These are phyloP conservation scores for Bombus ignitus DNA, from an alignment of 1,140 invertebrate species.

Conservation along the genomic window DNA sequence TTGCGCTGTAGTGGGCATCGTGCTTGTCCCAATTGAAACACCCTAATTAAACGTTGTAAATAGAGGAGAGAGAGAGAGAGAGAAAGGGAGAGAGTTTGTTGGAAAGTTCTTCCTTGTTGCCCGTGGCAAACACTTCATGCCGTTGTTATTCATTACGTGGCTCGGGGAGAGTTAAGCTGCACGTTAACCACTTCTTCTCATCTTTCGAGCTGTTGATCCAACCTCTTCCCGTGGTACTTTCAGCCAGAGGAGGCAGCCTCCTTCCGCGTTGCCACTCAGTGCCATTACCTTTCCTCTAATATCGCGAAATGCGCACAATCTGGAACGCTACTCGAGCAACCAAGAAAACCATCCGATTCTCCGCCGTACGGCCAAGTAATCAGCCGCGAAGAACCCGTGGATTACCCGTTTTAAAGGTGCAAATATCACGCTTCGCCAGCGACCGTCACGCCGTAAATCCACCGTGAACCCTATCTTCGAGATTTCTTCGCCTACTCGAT, in stretches of 20 bases:
- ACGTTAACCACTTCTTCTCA: slow-evolving; percentile 51
- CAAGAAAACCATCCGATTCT: slow-evolving; percentile 34
- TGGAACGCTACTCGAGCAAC: slow-evolving; percentile 36
- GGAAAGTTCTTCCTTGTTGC: slow-evolving; percentile 5
- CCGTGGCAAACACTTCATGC: slow-evolving; percentile 33
- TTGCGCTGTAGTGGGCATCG: no score
- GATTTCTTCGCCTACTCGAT: slow-evolving; percentile 5
- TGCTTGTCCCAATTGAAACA: background rate
- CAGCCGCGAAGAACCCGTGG: slow-evolving; percentile 24
- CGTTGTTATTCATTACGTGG: slow-evolving; percentile 52
- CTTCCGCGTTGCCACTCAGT: slow-evolving; percentile 35
- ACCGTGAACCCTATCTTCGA: slow-evolving; percentile 29
- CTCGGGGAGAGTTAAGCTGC: slow-evolving; percentile 33
- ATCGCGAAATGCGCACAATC: slow-evolving; percentile 45
- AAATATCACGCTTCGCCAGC: slow-evolving; percentile 35
- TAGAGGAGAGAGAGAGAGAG: background rate
- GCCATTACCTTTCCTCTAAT: slow-evolving; percentile 46
- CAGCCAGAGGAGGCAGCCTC: background rate
- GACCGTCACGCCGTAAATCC: slow-evolving; percentile 43
- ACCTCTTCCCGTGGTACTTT: slow-evolving; percentile 21
- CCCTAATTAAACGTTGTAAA: slow-evolving; percentile 44
- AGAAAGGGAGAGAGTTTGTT: background rate
- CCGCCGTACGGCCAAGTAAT: slow-evolving; percentile 27
- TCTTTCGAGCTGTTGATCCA: slow-evolving; percentile 49
- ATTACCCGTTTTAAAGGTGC: slow-evolving; percentile 47